These are phyloP conservation scores for Polyploca ridens DNA, from an alignment of 2,888 invertebrate species.

Conservation along the genomic window DNA sequence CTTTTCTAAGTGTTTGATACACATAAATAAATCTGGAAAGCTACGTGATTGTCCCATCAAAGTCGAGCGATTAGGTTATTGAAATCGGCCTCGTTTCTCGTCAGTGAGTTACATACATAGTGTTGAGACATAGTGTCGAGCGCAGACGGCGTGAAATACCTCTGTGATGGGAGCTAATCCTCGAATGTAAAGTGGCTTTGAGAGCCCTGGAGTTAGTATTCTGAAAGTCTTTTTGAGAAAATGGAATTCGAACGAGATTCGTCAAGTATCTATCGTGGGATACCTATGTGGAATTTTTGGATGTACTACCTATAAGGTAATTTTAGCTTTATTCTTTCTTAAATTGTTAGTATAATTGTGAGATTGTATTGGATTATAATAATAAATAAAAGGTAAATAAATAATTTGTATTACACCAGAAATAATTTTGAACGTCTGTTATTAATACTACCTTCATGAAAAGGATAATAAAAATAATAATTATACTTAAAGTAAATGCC, in stretches of 20 bases:
- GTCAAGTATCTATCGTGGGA: background rate
- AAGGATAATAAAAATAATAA: no score
- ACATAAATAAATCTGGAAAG: background rate
- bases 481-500: no score
- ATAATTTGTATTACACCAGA: no score
- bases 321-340: no score
- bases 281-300: no score
- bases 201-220: background rate
- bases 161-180: background rate
- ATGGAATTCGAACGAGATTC: background rate
- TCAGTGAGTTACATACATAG: background rate
- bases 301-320: no score
- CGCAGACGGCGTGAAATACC: conserved; percentile 2
- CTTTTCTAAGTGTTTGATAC: background rate
- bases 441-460: no score
- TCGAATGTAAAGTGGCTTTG: background rate
- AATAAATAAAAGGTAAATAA: no score
- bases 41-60: background rate
- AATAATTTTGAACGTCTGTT: no score
- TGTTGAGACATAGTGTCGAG: background rate
- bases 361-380: no score
- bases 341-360: no score
- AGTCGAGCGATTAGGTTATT: background rate
- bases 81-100: background rate
- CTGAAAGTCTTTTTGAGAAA: background rate